A percentile compares a stretch with the other conserved stretches of the same genome.
phyloP scores from a whole-genome alignment of 37 sponge, comb jelly and placozoan genomes.

The Lycopodina hypogea region DNA sequence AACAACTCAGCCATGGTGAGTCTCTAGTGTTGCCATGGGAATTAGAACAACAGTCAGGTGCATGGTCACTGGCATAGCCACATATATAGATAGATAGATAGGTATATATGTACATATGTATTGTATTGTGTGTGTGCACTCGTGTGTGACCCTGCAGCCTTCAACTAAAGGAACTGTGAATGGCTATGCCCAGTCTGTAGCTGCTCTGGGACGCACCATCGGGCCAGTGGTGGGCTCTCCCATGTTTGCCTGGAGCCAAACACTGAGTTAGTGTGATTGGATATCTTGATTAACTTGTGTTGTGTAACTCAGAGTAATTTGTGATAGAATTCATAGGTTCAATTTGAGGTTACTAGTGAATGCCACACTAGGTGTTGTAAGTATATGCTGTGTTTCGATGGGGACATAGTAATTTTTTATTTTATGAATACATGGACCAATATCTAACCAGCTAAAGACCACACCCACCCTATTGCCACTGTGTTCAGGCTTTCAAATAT shows the following conservation, averaged over 20 bases:
- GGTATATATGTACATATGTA: neutral
- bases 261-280: neutral
- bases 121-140: neutral
- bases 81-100: neutral
- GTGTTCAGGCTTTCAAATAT: too few relatives aligned
- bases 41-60: neutral
- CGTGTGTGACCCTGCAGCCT: constrained; percentile 13
- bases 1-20: constrained; percentile 62
- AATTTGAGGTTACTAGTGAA: too few relatives aligned
- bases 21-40: neutral
- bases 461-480: too few relatives aligned
- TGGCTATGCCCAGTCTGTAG: constrained; percentile 70
- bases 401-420: too few relatives aligned
- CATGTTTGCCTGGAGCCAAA: constrained; percentile 85
- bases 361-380: too few relatives aligned
- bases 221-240: constrained; percentile 63
- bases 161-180: constrained; percentile 68
- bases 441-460: too few relatives aligned
- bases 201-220: constrained; percentile 52
- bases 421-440: too few relatives aligned
- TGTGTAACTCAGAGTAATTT: too few relatives aligned
- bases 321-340: too few relatives aligned
- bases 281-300: too few relatives aligned
- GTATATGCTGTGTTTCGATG: too few relatives aligned
- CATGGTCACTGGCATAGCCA: neutral